Evolutionary conservation across 2,888 invertebrate genomes (phyloP).

Genomic region (Agrotis ipsilon): DNA sequence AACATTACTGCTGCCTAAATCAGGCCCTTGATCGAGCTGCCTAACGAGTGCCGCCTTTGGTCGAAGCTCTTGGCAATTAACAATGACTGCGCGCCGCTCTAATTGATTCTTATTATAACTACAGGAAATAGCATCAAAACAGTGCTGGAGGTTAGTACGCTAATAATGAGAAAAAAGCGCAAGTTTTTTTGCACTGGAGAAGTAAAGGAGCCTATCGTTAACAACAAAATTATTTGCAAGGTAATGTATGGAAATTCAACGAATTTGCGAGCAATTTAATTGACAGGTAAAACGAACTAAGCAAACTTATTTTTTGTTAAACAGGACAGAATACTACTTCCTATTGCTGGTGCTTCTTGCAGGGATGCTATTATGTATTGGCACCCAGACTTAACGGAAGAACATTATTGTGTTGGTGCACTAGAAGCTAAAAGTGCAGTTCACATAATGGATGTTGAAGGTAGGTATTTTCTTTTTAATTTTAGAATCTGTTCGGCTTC

Average conservation of each 20-base stretch:
- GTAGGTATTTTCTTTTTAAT: conserved; percentile 76
- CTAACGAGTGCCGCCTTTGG: too few relatives aligned
- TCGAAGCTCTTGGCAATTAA: too few relatives aligned
- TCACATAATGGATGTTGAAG: conserved; percentile 86
- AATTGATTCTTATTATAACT: background rate
- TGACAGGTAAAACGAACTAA: background rate
- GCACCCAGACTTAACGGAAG: conserved; percentile 87
- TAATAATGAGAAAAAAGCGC: conserved; percentile 88
- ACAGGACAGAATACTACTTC: conserved; percentile 86
- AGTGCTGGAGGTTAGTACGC: conserved; percentile 85
- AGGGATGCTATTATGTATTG: conserved; percentile 89
- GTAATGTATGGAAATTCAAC: conserved; percentile 63
- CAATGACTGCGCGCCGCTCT: too few relatives aligned
- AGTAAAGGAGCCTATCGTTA: conserved; percentile 89
- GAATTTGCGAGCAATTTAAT: background rate
- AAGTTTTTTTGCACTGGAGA: conserved; percentile 88
- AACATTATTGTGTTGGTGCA: conserved; percentile 88
- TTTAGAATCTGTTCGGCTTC: background rate
- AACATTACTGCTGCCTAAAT: too few relatives aligned
- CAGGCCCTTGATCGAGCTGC: too few relatives aligned
- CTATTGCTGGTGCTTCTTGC: conserved; percentile 86
- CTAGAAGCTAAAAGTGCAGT: conserved; percentile 85
- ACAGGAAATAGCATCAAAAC: conserved; percentile 88
- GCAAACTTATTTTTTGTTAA: background rate
- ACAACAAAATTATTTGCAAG: conserved; percentile 88